Evolutionary conservation across 2,888 invertebrate genomes (phyloP), one percentile per base, ranked within the genome.

Genomic region (Phymatocera aterrima): DNA sequence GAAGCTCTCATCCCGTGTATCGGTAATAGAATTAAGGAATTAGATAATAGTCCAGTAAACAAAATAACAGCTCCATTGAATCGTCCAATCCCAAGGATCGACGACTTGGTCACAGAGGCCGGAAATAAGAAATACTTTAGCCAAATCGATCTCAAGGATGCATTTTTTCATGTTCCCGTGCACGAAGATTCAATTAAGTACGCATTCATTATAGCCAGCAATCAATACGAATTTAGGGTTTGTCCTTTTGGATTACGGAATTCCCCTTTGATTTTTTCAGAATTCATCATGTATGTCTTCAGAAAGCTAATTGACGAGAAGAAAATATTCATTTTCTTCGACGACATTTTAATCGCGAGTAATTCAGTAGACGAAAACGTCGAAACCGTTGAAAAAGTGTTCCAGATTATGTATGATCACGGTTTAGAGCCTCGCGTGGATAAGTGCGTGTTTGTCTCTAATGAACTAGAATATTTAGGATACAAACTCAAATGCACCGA

Each of bases 281-380:
- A 60, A 60, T 78, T 68, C 12, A 70, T 81, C 10, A 78, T 68
- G 24, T 12, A 18, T 1, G 51, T 80, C 2, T 78, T 78, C 10
- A 18, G 51, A 46, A 34, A 78, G 6, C 75, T 79, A 5, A 61
- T 78, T n/a, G 37, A 54, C 12, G 28, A 21, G 18, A 51, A 24
- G 46, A 78, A 54, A 60, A 60, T 61, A 34, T 28, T 18, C 21
- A 79, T 72, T 40, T 78, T 34, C 54, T 61, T 57, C 46, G 82
- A 84, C 70, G 82, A 82, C 24, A 77, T 79, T 3, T 21, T 83
- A 28, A 74, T 78, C 10, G 46, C 61, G 6, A 77, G 37, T 21
- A 77, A 48, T 5, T 54, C 60, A 15, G 15, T 78, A 18, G 37
- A 78, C 2, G 78, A 72, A 28, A 72, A 78, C 60, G 21, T 60